A percentile compares a stretch with the other conserved stretches of the same genome.
phyloP scores from a whole-genome alignment of 2,113 vertebrate genomes.

The Platysteira castanea region DNA sequence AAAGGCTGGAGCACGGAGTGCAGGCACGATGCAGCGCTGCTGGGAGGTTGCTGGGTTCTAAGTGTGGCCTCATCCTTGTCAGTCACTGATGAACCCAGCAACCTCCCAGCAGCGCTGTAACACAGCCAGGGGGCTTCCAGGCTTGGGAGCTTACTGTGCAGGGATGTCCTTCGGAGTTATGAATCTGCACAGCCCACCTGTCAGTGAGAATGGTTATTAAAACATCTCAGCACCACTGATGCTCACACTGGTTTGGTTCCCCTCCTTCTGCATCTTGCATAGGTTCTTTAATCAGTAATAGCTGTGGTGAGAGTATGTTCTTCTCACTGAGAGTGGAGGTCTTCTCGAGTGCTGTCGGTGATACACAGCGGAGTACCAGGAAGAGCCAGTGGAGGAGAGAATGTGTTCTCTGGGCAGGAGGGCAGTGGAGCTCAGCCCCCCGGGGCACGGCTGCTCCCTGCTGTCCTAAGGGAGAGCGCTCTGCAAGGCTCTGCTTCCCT shows the following conservation, averaged over 20 bases:
- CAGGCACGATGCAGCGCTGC: fast-evolving
- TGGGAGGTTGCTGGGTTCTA: background rate
- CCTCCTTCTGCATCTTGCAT: background rate
- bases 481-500: background rate
- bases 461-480: background rate
- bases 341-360: fast-evolving
- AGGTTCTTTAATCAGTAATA: background rate
- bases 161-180: background rate
- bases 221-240: background rate
- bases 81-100: too few relatives aligned
- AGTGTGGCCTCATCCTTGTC: fast-evolving
- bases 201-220: background rate
- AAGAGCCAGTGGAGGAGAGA: background rate
- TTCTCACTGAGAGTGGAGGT: background rate
- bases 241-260: background rate
- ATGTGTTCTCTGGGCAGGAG: background rate
- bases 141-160: background rate
- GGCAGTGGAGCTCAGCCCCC: background rate
- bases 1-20: fast-evolving
- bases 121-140: background rate
- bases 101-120: too few relatives aligned
- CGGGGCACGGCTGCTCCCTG: background rate
- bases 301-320: background rate
- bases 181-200: background rate
- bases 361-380: fast-evolving